These are phyloP conservation scores for Microtus pennsylvanicus DNA, from an alignment of 2,113 vertebrate genomes.

Conservation along the genomic window DNA sequence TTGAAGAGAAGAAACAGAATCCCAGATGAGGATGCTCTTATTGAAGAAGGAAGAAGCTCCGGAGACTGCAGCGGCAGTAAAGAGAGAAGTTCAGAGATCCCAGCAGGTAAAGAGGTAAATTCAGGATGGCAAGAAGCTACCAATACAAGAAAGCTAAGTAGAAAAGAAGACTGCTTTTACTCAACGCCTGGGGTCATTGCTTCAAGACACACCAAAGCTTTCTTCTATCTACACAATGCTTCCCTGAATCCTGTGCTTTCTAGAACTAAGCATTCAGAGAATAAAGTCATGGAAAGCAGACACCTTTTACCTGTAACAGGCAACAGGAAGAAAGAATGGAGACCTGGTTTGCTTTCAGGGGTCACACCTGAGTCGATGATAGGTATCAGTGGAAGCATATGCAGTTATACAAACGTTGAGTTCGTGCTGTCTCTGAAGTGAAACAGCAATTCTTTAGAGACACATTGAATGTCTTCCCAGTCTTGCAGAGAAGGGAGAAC, in stretches of 20 bases:
- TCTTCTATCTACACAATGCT: not conserved
- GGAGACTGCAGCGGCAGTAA: not conserved
- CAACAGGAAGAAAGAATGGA: not conserved
- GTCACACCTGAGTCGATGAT: not conserved
- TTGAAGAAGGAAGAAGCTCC: not conserved
- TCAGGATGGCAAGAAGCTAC: not conserved
- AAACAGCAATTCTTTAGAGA: not conserved
- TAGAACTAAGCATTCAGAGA: constrained; percentile 1
- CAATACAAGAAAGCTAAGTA: not conserved
- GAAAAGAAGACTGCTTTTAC: not conserved
- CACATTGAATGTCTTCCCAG: not conserved
- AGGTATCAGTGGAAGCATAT: not conserved
- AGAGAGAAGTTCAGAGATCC: not conserved
- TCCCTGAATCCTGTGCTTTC: not conserved
- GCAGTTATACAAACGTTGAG: not conserved
- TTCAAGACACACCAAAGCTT: not conserved
- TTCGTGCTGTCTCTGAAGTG: not conserved
- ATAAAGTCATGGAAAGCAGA: constrained; percentile 9
- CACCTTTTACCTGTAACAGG: not conserved
- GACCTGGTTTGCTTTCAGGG: not conserved
- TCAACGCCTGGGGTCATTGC: not conserved
- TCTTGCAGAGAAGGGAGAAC: not conserved
- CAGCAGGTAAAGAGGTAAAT: not conserved
- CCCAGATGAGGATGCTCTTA: not conserved
- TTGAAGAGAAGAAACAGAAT: constrained; percentile 42